These are phyloP conservation scores for Rhabdophis nuchalis DNA, from an alignment of 2,797 vertebrate genomes.

Conservation along the genomic window DNA sequence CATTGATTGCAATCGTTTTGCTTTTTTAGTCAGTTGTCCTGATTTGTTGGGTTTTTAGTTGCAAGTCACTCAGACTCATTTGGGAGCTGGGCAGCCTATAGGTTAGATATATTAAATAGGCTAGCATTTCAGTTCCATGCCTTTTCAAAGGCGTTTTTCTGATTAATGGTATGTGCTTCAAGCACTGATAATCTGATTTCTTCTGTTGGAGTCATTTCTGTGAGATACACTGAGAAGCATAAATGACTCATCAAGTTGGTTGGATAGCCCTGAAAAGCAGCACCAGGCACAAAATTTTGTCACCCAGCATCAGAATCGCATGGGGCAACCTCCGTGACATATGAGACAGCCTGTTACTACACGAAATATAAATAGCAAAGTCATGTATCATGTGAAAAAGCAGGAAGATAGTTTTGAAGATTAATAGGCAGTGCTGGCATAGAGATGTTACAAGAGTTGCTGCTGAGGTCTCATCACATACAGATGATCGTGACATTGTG, in stretches of 20 bases:
- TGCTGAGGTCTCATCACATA: background rate
- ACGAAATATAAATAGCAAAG: constrained; percentile 32
- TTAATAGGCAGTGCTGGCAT: background rate
- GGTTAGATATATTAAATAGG: background rate
- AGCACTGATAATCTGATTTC: constrained; percentile 53
- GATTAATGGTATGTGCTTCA: constrained; percentile 32
- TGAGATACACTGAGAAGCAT: constrained; percentile 27
- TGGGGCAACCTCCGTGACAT: background rate
- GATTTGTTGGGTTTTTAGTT: background rate
- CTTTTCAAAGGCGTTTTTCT: constrained; percentile 30
- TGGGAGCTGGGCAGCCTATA: background rate
- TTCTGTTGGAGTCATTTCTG: constrained; percentile 49
- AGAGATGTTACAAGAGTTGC: background rate
- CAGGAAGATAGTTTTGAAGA: background rate
- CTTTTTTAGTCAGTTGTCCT: background rate
- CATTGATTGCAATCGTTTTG: background rate
- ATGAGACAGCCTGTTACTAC: constrained; percentile 28
- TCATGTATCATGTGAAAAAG: background rate
- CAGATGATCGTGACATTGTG: background rate
- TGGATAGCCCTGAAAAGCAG: constrained; percentile 15
- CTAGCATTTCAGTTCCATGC: constrained; percentile 8
- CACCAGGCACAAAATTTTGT: constrained; percentile 17
- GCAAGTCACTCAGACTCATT: background rate
- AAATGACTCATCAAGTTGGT: constrained; percentile 9
- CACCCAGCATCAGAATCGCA: background rate